Evolutionary conservation across 1,140 invertebrate species (phyloP).

Genomic region (silkworm (Bombyx mori)): DNA sequence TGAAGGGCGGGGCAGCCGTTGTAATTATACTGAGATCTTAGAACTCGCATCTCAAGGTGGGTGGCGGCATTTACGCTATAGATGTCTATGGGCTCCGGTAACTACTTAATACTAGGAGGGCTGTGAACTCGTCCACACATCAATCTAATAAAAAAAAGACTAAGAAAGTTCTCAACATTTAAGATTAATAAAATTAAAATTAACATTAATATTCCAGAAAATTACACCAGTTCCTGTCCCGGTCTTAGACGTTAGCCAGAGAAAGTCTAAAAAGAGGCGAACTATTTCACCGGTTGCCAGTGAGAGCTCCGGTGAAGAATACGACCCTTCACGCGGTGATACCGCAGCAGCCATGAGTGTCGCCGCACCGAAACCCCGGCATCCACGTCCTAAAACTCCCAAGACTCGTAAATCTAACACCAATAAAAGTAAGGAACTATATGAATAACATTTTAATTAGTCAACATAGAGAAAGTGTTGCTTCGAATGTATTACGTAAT

Average conservation of each 20-base stretch:
- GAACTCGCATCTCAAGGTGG: too few species aligned
- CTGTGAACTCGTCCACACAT: too few species aligned
- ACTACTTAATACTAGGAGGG: too few species aligned
- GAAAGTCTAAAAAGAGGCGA: conserved; percentile 59
- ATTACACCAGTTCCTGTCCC: conserved; percentile 39
- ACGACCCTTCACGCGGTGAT: conserved; percentile 50
- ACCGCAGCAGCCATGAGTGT: conserved; percentile 49
- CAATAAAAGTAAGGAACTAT: conserved; percentile 50
- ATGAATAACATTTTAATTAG: neutral
- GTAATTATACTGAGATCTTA: too few species aligned
- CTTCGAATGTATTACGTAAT: too few species aligned
- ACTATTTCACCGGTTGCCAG: conserved; percentile 49
- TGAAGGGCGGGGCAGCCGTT: too few species aligned
- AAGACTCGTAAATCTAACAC: conserved; percentile 46
- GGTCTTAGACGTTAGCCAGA: conserved; percentile 47
- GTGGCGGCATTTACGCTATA: too few species aligned
- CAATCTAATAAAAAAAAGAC: too few species aligned
- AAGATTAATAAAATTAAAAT: neutral
- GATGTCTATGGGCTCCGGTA: too few species aligned
- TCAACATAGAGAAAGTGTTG: too few species aligned
- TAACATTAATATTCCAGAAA: conserved; percentile 27
- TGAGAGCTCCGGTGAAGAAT: conserved; percentile 66
- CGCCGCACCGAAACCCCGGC: conserved; percentile 47
- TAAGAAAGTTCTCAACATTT: too few species aligned
- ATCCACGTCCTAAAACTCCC: conserved; percentile 26